Percentiles rank a stretch among this genome's conserved stretches.
Evolutionary conservation across 2,888 invertebrate genomes (phyloP).

Genomic region (Diarsia brunnea): DNA sequence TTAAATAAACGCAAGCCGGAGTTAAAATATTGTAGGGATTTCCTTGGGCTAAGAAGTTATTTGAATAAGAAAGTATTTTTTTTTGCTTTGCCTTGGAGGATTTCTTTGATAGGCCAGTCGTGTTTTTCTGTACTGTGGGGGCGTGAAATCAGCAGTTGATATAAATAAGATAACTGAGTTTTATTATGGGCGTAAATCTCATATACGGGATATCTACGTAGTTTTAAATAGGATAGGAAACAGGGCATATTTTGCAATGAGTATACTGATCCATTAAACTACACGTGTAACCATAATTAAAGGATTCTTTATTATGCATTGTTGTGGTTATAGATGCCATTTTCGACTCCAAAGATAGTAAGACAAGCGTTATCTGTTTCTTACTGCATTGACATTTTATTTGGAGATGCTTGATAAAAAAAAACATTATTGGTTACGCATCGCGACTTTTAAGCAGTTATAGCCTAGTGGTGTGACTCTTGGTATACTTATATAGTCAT

Average conservation of each 20-base stretch:
- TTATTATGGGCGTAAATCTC: neutral
- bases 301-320: neutral
- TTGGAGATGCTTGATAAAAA: neutral
- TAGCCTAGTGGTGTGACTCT: no score
- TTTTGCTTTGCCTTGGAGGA: neutral
- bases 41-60: constrained; percentile 63
- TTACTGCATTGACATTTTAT: neutral
- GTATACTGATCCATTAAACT: neutral
- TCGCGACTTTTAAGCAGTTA: neutral
- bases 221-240: neutral
- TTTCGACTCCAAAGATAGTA: neutral
- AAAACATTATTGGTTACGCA: neutral
- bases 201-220: neutral
- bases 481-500: no score
- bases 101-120: neutral
- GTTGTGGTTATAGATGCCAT: neutral
- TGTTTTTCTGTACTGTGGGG: neutral
- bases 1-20: constrained; percentile 72
- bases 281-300: neutral
- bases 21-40: constrained; percentile 70
- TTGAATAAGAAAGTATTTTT: constrained; percentile 45
- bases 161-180: neutral
- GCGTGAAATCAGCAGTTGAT: neutral
- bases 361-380: neutral
- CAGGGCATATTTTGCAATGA: neutral